These are phyloP conservation scores for Sabatieria punctata DNA, from an alignment of 2,888 invertebrate species.

Conservation along the genomic window DNA sequence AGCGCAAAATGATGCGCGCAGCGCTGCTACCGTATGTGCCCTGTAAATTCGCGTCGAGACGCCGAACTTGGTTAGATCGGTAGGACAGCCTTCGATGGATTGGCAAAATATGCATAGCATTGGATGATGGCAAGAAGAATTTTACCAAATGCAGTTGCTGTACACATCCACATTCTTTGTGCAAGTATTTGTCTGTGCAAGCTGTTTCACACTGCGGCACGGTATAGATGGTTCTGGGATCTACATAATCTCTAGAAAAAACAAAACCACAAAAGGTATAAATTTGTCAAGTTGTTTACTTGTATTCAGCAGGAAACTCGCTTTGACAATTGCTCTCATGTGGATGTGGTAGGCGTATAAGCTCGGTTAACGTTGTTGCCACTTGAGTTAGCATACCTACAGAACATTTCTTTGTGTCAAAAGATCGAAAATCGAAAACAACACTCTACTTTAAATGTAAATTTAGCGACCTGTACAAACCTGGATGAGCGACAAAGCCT, in stretches of 20 bases:
- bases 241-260: not conserved
- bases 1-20: no score
- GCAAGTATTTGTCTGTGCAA: not conserved
- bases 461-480: constrained; percentile 3
- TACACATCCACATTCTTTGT: not conserved
- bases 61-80: no score
- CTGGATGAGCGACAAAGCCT: constrained; percentile 19
- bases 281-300: not conserved
- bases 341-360: not conserved
- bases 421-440: no score
- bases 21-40: no score
- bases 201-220: not conserved
- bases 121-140: no score
- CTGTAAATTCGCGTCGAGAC: no score
- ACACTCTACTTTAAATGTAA: no score
- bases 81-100: no score
- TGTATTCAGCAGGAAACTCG: constrained; percentile 2
- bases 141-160: no score
- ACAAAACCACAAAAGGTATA: not conserved
- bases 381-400: not conserved
- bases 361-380: not conserved
- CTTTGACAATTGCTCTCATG: not conserved
- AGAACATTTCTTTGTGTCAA: no score
- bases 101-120: no score
- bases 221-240: not conserved